Base-by-base conservation (phyloP, 2,888 invertebrate genomes). In the Lochmaea capreae region DNA sequence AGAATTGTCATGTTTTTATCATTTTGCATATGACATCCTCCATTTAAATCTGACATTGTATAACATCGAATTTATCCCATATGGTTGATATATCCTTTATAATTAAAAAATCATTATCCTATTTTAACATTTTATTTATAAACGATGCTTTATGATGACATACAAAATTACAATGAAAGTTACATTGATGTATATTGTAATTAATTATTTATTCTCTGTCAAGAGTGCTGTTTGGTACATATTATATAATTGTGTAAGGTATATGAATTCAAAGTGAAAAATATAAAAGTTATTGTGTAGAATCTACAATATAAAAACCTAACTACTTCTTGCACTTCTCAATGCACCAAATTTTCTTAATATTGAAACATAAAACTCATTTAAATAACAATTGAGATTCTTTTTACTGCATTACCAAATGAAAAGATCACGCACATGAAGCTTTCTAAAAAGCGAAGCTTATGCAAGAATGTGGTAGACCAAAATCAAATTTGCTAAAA, bases 131-230 rank as follows among this genome's bases (percentile, higher is more conserved):
- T 83, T 83, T 83, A 83, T 83, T 83, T 81, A 83, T 78, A 83
- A 83, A 83, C 79, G 75, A 81, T 79, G 79, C 77, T 78, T 77
- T 78, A 79, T 80, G 77, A 77, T 81, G 80, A 81, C 81, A 83
- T 84, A 84, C 81, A 84, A 84, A 83, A 83, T 83, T 83, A 83
- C 83, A 83, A 82, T 82, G 80, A 77, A 78, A 73, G 77, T 79
- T 79, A 77, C 65, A 54, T 79, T 78, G 77, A 76, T 73, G 72
- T 75, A 75, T 80, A 79, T 78, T 80, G 77, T 78, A 79, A 79
- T 77, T 79, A 72, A 73, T 75, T 43, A 42, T 78, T 76, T 73
- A 76, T 74, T 76, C 67, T 67, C 63, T 66, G 5, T 42, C 10
- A 57, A 39, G 46, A 43, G 71, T 68, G 74, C 71, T 42, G 63